Percentiles rank a stretch among this genome's conserved stretches.
Conservation (phyloP, 2,888 invertebrate genomes). For the Meganola albula region DNA sequence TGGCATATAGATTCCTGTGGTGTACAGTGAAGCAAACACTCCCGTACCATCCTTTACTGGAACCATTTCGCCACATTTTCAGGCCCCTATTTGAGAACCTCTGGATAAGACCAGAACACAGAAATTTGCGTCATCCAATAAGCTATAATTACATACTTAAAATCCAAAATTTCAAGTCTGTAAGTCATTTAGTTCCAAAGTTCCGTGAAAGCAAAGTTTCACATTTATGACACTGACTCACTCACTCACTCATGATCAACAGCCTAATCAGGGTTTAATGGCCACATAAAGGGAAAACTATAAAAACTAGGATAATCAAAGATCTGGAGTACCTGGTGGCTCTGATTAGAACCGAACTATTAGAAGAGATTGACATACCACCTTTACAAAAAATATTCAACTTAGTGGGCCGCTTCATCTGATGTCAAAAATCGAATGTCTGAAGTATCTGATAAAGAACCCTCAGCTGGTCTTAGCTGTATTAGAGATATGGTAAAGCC, state of each 20-base stretch:
- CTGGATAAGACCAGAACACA: too few species aligned
- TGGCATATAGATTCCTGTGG: too few species aligned
- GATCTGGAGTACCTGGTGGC: constrained; percentile 6
- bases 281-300: too few species aligned
- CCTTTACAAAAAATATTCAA: constrained; percentile 4
- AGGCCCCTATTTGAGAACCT: too few species aligned
- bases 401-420: constrained; percentile 13
- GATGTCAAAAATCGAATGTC: constrained; percentile 15
- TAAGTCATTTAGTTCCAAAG: too few species aligned
- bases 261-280: background rate
- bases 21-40: constrained; percentile 12
- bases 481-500: constrained; percentile 9
- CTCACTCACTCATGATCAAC: background rate
- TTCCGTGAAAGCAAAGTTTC: background rate
- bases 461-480: constrained; percentile 9
- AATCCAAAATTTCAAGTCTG: background rate
- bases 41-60: constrained; percentile 12
- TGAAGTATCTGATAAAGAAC: constrained; percentile 10
- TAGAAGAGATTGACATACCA: constrained; percentile 1
- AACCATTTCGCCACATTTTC: constrained; percentile 13
- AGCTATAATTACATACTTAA: background rate
- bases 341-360: constrained; percentile 1
- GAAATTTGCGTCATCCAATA: too few species aligned
- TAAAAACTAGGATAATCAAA: too few species aligned
- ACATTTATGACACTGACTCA: background rate